These are phyloP conservation scores for Hetaerina americana DNA, from an alignment of 1,140 invertebrate species.

Conservation along the genomic window DNA sequence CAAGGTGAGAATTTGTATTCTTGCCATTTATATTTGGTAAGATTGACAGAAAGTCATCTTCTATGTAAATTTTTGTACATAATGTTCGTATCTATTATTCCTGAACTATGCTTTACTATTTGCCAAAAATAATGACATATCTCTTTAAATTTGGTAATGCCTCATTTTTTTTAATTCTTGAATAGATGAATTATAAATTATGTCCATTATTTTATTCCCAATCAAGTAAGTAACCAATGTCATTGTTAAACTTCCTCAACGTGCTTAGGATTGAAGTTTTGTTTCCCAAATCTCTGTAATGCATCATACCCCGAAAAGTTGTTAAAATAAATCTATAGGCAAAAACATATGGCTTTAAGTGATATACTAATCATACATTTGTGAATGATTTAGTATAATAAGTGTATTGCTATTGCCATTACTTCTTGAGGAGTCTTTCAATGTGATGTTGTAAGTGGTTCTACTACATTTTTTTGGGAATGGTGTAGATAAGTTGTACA, in stretches of 20 bases:
- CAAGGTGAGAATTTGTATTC: not conserved
- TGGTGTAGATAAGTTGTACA: not conserved
- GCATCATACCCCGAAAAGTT: not conserved
- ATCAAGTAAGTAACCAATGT: not conserved
- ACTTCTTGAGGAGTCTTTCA: not conserved
- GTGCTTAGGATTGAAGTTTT: not conserved
- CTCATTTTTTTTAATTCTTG: not conserved
- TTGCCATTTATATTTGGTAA: not conserved
- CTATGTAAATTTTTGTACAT: not conserved
- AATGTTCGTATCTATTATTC: not conserved
- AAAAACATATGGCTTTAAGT: not conserved
- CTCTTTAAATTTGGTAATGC: not conserved
- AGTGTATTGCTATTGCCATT: not conserved
- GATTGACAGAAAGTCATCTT: not conserved
- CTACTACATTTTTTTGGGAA: not conserved
- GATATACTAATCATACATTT: not conserved
- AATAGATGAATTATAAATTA: not conserved
- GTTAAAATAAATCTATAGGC: not conserved
- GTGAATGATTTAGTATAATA: not conserved
- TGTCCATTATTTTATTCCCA: not conserved
- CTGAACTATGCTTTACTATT: not conserved
- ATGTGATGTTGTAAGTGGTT: not conserved
- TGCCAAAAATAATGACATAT: not conserved
- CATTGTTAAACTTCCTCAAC: not conserved
- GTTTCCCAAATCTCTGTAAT: not conserved